phyloP scores from a whole-genome alignment of 2,113 vertebrate genomes.

The Rhinoptilus africanus region DNA sequence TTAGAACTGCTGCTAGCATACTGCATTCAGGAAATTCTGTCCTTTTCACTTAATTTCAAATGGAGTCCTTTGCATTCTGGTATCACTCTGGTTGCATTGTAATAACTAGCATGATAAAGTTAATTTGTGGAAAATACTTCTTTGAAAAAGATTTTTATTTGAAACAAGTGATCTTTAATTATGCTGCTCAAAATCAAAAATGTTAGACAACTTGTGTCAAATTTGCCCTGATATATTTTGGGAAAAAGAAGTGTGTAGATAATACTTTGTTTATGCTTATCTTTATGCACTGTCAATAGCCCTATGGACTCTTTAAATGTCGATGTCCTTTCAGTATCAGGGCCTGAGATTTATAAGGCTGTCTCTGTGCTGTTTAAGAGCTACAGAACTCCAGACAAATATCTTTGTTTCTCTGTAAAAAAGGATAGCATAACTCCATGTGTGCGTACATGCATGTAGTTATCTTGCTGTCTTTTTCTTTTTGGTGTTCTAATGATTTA shows the following conservation, averaged over 20 bases:
- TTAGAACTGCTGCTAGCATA: not conserved
- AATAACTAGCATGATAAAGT: not conserved
- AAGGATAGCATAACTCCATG: not conserved
- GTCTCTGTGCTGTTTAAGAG: not conserved
- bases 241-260: not conserved
- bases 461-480: not conserved
- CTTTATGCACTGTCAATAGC: not conserved
- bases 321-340: not conserved
- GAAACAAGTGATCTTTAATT: not conserved
- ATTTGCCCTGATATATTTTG: not conserved
- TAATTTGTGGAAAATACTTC: not conserved
- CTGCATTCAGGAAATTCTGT: not conserved
- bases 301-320: not conserved
- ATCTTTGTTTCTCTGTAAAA: not conserved
- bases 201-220: not conserved
- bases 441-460: not conserved
- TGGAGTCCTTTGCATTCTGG: not conserved
- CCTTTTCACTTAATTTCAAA: not conserved
- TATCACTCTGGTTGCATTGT: not conserved
- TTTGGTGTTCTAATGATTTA: not conserved
- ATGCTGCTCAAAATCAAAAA: not conserved
- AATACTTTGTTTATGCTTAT: not conserved
- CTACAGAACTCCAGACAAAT: not conserved
- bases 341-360: not conserved
- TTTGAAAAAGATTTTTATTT: not conserved